Evolutionary conservation across 2,888 invertebrate species (phyloP).

Genomic region (Rosalia funebris): DNA sequence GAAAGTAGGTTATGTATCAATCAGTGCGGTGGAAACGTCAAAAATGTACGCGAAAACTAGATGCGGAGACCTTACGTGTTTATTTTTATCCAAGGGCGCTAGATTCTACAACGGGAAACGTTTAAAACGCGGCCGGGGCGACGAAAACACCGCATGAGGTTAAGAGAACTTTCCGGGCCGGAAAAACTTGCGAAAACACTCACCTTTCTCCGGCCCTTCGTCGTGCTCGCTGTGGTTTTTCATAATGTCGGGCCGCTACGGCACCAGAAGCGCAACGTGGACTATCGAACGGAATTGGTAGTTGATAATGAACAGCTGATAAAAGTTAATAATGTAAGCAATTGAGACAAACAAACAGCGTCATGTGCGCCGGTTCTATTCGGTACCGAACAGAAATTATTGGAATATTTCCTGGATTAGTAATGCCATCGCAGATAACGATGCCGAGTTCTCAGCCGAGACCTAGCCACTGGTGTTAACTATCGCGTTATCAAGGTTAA

Average conservation of each 20-base stretch:
- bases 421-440: neutral
- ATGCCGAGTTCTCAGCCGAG: neutral
- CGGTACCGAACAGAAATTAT: neutral
- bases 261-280: neutral
- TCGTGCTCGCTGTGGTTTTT: slow-evolving; percentile 22
- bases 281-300: neutral
- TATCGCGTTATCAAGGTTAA: slow-evolving; percentile 3
- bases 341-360: neutral
- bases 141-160: slow-evolving; percentile 21
- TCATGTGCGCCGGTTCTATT: neutral
- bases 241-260: no score
- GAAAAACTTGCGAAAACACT: slow-evolving; percentile 19
- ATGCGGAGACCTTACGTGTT: neutral
- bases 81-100: neutral
- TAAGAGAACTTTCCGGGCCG: slow-evolving; percentile 13
- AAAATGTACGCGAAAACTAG: slow-evolving; percentile 9
- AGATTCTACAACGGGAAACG: no score
- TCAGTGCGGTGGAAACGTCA: slow-evolving; percentile 11
- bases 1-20: slow-evolving; percentile 43
- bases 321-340: neutral
- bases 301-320: slow-evolving; percentile 15
- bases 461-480: no score
- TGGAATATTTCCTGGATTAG: slow-evolving; percentile 2
- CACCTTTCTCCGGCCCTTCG: slow-evolving; percentile 16
- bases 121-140: no score